A percentile compares a stretch with the other conserved stretches of the same genome.
These are phyloP conservation scores for Pseudoips prasinana DNA, from an alignment of 2,888 invertebrate genomes.

Conservation along the genomic window DNA sequence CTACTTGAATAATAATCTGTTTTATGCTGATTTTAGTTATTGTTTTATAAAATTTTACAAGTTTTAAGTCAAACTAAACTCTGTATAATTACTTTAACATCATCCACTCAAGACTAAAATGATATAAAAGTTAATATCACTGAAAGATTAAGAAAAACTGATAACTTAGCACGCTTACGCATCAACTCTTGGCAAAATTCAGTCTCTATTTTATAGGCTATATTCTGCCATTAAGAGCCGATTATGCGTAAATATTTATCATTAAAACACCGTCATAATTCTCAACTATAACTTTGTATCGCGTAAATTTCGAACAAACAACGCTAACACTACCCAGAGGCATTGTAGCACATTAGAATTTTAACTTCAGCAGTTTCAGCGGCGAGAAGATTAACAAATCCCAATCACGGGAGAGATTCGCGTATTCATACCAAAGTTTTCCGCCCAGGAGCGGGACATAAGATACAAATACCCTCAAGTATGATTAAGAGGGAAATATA, in stretches of 20 bases:
- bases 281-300: conserved; percentile 25
- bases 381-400: conserved; percentile 72
- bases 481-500: conserved; percentile 38
- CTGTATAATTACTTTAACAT: too few relatives aligned
- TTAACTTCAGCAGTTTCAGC: conserved; percentile 63
- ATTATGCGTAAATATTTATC: conserved; percentile 11
- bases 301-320: conserved; percentile 31
- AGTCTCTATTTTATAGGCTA: too few relatives aligned
- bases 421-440: conserved; percentile 67
- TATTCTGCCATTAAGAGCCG: background rate
- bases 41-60: too few relatives aligned
- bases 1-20: too few relatives aligned
- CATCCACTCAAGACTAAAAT: too few relatives aligned
- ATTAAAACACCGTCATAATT: conserved; percentile 25
- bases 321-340: conserved; percentile 56
- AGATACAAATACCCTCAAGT: conserved; percentile 12
- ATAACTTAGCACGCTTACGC: too few relatives aligned
- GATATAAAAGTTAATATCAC: too few relatives aligned
- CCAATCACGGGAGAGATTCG: conserved; percentile 73
- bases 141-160: too few relatives aligned
- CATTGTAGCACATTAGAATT: conserved; percentile 68
- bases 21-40: too few relatives aligned
- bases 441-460: conserved; percentile 50
- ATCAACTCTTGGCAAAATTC: too few relatives aligned
- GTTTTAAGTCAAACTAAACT: too few relatives aligned